Conservation (phyloP, 2,113 vertebrate genomes). For the Phaetusa simplex region DNA sequence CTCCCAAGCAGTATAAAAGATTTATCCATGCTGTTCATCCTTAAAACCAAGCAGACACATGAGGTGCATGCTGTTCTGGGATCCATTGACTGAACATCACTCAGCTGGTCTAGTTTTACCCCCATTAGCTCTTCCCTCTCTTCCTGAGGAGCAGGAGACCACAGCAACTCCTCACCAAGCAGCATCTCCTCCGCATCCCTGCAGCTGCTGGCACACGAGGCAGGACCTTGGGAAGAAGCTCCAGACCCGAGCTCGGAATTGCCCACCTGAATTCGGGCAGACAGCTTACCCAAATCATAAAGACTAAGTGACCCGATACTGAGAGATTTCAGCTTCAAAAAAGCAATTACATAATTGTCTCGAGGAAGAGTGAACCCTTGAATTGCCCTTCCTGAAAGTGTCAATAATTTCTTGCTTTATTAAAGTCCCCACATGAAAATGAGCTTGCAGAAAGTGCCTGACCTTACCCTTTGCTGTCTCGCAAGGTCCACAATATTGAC, state of each 20-base stretch:
- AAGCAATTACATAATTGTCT: background rate
- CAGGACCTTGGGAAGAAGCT: background rate
- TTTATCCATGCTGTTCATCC: background rate
- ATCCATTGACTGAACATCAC: background rate
- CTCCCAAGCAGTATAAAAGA: background rate
- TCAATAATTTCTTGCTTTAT: background rate
- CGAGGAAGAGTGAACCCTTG: background rate
- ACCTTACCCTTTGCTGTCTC: background rate
- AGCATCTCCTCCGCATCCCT: background rate
- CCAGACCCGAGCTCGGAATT: background rate
- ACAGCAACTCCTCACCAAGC: background rate
- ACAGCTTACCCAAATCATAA: background rate
- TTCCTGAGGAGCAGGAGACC: background rate
- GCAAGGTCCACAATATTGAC: background rate
- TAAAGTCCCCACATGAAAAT: slow-evolving; percentile 31
- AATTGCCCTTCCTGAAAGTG: background rate
- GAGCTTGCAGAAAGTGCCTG: background rate
- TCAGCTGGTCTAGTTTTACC: background rate
- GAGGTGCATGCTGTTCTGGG: background rate
- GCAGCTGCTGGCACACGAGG: rapidly evolving
- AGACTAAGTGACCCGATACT: background rate
- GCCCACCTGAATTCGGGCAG: background rate
- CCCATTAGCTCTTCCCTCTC: background rate
- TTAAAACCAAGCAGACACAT: background rate
- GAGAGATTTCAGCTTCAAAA: background rate